These are phyloP conservation scores for Chromoteleia sp. DNA, from an alignment of 2,888 invertebrate species.

Conservation along the genomic window DNA sequence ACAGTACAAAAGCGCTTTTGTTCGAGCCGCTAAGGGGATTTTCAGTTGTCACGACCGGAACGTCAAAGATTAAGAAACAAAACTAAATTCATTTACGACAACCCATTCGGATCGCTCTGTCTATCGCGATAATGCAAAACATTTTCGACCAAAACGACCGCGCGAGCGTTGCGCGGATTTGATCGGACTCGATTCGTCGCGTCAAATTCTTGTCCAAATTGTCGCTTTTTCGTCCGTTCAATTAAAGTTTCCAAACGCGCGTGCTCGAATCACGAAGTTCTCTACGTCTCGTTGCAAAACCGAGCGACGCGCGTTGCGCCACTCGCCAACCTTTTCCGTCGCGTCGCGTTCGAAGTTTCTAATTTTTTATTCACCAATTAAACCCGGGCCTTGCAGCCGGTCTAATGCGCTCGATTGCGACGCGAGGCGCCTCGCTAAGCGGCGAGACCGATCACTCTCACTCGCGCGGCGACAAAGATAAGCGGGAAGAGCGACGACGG, in stretches of 20 bases:
- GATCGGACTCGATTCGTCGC: not conserved
- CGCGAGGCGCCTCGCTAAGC: slow-evolving; percentile 31
- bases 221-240: slow-evolving; percentile 32
- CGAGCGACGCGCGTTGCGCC: slow-evolving; percentile 57
- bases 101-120: slow-evolving; percentile 31
- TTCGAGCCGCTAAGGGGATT: slow-evolving; percentile 56
- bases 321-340: slow-evolving; percentile 66
- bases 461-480: slow-evolving; percentile 3
- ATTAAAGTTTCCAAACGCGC: slow-evolving; percentile 57
- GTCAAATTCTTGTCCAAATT: slow-evolving; percentile 7
- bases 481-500: no score
- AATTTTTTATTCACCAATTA: slow-evolving; percentile 71
- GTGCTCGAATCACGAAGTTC: slow-evolving; percentile 49
- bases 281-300: slow-evolving; percentile 54
- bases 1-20: slow-evolving; percentile 56
- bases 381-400: slow-evolving; percentile 52
- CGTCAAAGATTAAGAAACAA: slow-evolving; percentile 65
- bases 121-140: slow-evolving; percentile 6
- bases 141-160: not conserved
- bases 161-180: no score
- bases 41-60: slow-evolving; percentile 63
- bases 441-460: slow-evolving; percentile 49
- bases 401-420: slow-evolving; percentile 60
- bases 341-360: slow-evolving; percentile 69
- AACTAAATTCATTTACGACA: slow-evolving; percentile 36